phyloP scores from a whole-genome alignment of 2,888 invertebrate genomes.

The Idaea aversata region DNA sequence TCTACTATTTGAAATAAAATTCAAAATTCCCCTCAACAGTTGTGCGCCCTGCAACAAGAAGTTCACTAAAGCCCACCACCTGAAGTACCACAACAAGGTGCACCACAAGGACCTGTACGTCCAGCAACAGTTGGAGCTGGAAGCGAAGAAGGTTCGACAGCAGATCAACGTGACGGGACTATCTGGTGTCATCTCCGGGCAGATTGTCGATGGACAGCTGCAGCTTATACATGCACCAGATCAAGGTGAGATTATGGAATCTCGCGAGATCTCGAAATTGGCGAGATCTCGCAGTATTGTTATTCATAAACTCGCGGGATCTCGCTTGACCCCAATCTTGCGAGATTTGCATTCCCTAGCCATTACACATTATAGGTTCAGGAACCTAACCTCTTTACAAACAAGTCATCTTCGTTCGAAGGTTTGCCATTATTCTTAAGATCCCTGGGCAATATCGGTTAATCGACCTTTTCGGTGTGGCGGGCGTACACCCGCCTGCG shows the following conservation, averaged over 20 bases:
- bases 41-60: constrained; percentile 75
- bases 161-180: constrained; percentile 66
- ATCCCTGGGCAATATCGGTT: too few relatives aligned
- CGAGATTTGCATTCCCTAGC: too few relatives aligned
- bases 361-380: too few relatives aligned
- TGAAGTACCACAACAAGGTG: constrained; percentile 79
- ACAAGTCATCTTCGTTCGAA: too few relatives aligned
- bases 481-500: too few relatives aligned
- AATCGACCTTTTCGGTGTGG: too few relatives aligned
- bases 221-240: constrained; percentile 50
- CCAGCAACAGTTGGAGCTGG: constrained; percentile 68
- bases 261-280: background rate
- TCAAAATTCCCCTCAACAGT: constrained; percentile 33
- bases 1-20: background rate
- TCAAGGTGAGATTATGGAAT: constrained; percentile 46
- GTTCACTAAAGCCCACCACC: constrained; percentile 75
- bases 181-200: constrained; percentile 61
- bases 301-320: too few relatives aligned
- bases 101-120: constrained; percentile 74
- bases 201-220: constrained; percentile 67
- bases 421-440: too few relatives aligned
- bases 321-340: too few relatives aligned
- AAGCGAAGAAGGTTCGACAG: constrained; percentile 69
- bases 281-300: too few relatives aligned
- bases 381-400: too few relatives aligned